Conservation (phyloP, 2,797 vertebrate species). For the Synaphobranchus kaupii region DNA sequence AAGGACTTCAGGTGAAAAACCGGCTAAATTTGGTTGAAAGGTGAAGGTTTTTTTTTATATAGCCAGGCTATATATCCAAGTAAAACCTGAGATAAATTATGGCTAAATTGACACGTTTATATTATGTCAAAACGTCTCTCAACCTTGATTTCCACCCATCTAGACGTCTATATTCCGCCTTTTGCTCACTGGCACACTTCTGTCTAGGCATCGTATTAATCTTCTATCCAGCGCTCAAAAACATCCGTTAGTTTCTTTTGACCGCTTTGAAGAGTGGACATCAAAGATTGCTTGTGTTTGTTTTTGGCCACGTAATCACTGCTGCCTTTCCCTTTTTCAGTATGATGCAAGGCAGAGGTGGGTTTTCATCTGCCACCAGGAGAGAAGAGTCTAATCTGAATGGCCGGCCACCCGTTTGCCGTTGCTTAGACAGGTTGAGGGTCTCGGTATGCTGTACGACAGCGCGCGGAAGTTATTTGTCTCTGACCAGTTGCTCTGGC, state of each 20-base stretch:
- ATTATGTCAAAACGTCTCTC: too few species aligned
- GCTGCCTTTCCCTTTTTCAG: not conserved
- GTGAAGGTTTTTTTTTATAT: too few species aligned
- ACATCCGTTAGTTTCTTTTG: not conserved
- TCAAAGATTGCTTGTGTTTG: not conserved
- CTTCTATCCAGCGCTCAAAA: not conserved
- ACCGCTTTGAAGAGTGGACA: not conserved
- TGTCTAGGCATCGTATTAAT: not conserved
- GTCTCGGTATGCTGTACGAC: not conserved
- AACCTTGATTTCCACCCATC: too few species aligned
- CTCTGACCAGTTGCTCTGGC: not conserved
- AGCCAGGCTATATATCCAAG: too few species aligned
- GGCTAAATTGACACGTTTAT: too few species aligned
- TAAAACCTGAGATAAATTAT: too few species aligned
- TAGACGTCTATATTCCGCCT: too few species aligned
- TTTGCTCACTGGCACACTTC: not conserved
- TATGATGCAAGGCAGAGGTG: slow-evolving; percentile 15
- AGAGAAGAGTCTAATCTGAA: not conserved
- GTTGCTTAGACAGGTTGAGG: not conserved
- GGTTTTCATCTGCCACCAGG: not conserved
- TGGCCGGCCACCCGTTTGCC: not conserved
- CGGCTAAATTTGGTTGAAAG: too few species aligned
- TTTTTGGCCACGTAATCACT: slow-evolving; percentile 15
- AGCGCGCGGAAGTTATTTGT: slow-evolving; percentile 1
- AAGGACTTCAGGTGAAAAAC: too few species aligned